These are phyloP conservation scores for Sebastiscus albofasciatus DNA, from an alignment of 2,797 vertebrate genomes.

Conservation along the genomic window DNA sequence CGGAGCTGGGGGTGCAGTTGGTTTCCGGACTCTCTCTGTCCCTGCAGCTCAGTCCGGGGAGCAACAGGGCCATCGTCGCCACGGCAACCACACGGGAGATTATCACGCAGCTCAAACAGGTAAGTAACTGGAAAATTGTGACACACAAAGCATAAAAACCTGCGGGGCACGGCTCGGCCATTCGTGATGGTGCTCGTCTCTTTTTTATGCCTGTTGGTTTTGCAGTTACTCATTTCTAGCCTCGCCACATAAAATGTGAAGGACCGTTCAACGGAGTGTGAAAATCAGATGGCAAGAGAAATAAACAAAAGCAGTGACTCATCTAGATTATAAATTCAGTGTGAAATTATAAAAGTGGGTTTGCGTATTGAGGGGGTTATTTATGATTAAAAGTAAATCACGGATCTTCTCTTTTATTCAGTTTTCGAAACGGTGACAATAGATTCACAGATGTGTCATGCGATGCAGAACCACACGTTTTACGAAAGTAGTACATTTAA, in stretches of 20 bases:
- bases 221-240: constrained; percentile 12
- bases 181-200: constrained; percentile 3
- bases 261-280: neutral
- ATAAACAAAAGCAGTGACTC: neutral
- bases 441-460: neutral
- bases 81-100: constrained; percentile 87
- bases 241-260: neutral
- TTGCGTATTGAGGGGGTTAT: neutral
- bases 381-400: neutral
- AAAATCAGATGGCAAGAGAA: neutral
- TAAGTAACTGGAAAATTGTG: constrained; percentile 58
- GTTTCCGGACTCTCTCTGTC: constrained; percentile 90
- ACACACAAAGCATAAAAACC: constrained; percentile 23
- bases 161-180: neutral
- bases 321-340: neutral
- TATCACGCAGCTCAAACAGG: constrained; percentile 90
- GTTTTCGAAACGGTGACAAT: neutral
- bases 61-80: constrained; percentile 89
- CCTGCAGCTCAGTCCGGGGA: constrained; percentile 88
- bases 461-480: neutral
- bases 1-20: constrained; percentile 90
- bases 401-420: neutral
- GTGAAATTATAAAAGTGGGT: neutral
- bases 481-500: neutral
- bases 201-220: constrained; percentile 2